Conservation (phyloP, 2,797 vertebrate species). For the Adrianichthys oophorus region DNA sequence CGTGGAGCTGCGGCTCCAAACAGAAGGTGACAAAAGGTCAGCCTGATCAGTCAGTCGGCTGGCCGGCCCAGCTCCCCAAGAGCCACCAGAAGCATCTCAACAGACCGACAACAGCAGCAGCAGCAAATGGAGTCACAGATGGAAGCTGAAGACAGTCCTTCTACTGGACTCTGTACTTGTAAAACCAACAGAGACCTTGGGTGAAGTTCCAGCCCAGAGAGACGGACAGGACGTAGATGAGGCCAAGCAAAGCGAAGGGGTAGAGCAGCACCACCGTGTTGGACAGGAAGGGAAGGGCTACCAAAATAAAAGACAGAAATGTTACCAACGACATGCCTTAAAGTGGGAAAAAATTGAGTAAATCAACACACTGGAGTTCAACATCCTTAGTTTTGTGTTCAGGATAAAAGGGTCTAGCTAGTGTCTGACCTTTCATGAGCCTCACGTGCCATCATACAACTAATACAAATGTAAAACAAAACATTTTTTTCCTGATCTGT, state of each 20-base stretch:
- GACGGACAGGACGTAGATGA: slow-evolving; percentile 90
- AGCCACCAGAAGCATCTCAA: slow-evolving; percentile 15
- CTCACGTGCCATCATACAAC: too few relatives aligned
- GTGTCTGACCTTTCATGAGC: too few relatives aligned
- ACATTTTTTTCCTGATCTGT: too few relatives aligned
- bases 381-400: too few relatives aligned
- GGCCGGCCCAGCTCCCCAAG: slow-evolving; percentile 7
- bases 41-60: background rate
- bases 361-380: too few relatives aligned
- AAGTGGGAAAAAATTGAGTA: too few relatives aligned
- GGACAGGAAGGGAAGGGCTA: slow-evolving; percentile 92
- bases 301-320: background rate
- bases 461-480: too few relatives aligned
- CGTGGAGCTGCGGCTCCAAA: slow-evolving; percentile 25
- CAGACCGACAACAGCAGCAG: slow-evolving; percentile 10
- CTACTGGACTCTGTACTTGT: slow-evolving; percentile 91
- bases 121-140: slow-evolving; percentile 11
- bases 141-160: slow-evolving; percentile 6
- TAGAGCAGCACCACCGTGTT: slow-evolving; percentile 94
- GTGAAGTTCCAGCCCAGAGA: slow-evolving; percentile 97
- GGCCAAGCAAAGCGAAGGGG: slow-evolving; percentile 86
- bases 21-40: slow-evolving; percentile 4
- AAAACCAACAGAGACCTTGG: slow-evolving; percentile 89
- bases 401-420: too few relatives aligned
- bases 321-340: too few relatives aligned